Conservation (phyloP, 2,113 vertebrate genomes). For the pig (Sus scrofa) region T2T-Sscrofa CM000828.6:49525001-49525500, state of each 20-base stretch:
- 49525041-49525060: neutral
- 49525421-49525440: too few species aligned
- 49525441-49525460: too few species aligned
- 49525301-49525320: too few species aligned
- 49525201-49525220: neutral
- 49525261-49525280: too few species aligned
- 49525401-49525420: too few species aligned
- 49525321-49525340: too few species aligned
- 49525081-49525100: neutral
- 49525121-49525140: neutral
- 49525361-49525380: too few species aligned
- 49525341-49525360: too few species aligned
- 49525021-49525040: neutral
- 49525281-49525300: too few species aligned
- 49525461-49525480: neutral
- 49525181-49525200: neutral
- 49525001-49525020: neutral
- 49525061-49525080: neutral
- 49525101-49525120: constrained; percentile 2
- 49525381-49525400: too few species aligned
- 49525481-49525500: neutral
- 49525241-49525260: too few species aligned
- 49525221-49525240: too few species aligned
- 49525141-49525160: neutral
- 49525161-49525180: neutral